A percentile compares a stretch with the other conserved stretches of the same genome.
Evolutionary conservation across 2,888 invertebrate species (phyloP).

Genomic region (Megaustenia siamemsis): DNA sequence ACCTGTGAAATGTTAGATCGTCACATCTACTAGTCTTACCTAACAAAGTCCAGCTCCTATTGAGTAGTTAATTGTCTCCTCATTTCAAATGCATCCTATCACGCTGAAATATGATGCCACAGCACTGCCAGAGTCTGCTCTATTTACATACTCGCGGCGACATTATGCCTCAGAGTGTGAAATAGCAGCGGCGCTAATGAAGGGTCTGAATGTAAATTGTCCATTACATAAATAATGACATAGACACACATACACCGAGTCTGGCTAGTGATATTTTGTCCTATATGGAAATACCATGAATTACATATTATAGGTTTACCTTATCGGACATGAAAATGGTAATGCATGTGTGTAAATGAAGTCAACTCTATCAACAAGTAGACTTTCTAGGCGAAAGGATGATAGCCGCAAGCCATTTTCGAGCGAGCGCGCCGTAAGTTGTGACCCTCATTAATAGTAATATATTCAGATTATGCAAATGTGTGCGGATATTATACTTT

Average conservation of each 20-base stretch:
- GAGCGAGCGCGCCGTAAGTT: not conserved
- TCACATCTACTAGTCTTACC: too few relatives aligned
- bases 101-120: not conserved
- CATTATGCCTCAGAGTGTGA: not conserved
- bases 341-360: constrained; percentile 6
- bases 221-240: not conserved
- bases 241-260: not conserved
- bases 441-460: not conserved
- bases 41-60: too few relatives aligned
- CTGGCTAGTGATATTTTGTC: not conserved
- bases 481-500: not conserved
- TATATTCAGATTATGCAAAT: constrained; percentile 24
- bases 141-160: not conserved
- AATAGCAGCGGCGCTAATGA: not conserved
- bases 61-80: not conserved
- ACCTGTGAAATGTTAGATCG: too few relatives aligned
- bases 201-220: not conserved
- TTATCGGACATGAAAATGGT: constrained; percentile 25
- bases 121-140: not conserved
- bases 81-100: not conserved
- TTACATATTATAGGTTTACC: not conserved
- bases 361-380: not conserved
- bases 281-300: not conserved
- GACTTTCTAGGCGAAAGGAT: not conserved
- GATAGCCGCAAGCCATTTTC: not conserved